Evolutionary conservation across 1,140 invertebrate genomes (phyloP).

Genomic region (Zaprionus ornatus): DNA sequence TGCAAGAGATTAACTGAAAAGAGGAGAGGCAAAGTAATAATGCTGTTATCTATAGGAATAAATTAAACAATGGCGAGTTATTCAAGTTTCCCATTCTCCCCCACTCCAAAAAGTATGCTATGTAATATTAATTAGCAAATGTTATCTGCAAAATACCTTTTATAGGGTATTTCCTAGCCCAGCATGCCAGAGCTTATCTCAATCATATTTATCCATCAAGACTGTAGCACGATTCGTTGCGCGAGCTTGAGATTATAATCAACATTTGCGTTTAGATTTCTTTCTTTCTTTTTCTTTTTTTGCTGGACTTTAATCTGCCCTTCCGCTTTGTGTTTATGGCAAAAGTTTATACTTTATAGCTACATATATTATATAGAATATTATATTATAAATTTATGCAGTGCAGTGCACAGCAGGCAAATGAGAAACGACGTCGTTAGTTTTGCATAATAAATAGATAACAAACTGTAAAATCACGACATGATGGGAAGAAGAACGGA

Average conservation of each 20-base stretch:
- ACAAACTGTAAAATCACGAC: conserved; percentile 39
- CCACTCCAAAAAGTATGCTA: neutral
- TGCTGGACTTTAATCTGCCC: conserved; percentile 32
- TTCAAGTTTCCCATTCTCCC: neutral
- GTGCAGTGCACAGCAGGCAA: conserved; percentile 35
- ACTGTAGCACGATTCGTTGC: neutral
- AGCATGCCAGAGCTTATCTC: neutral
- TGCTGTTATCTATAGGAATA: too few species aligned
- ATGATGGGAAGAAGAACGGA: neutral
- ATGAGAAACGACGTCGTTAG: conserved; percentile 45
- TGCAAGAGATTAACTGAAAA: neutral
- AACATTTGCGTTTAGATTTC: conserved; percentile 17
- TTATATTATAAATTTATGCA: conserved; percentile 57
- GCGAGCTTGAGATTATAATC: conserved; percentile 27
- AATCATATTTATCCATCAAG: conserved; percentile 20
- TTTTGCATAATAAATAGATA: conserved; percentile 64
- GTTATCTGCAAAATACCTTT: neutral
- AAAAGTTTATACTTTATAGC: conserved; percentile 51
- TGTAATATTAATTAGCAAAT: neutral
- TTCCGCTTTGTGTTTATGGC: conserved; percentile 43
- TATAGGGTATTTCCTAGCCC: neutral
- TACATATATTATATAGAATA: conserved; percentile 13
- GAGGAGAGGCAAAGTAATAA: too few species aligned
- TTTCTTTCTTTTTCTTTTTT: neutral
- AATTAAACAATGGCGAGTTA: too few species aligned